Evolutionary conservation across 2,797 vertebrate species (phyloP).

Genomic region (Gymnopithys bicolor): DNA sequence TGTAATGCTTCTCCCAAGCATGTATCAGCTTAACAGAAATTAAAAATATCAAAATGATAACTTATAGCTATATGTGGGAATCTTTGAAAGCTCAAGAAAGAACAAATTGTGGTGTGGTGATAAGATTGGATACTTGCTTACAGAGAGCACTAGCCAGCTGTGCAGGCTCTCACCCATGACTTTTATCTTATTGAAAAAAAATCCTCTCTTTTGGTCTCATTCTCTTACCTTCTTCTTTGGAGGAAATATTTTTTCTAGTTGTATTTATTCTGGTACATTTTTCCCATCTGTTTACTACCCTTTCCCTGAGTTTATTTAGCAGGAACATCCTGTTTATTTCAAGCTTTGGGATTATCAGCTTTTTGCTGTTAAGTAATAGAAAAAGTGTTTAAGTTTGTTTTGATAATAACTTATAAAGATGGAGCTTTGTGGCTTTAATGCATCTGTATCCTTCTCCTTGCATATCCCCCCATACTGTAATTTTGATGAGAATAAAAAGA

Average conservation of each 20-base stretch:
- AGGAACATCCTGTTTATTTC: slow-evolving; percentile 6
- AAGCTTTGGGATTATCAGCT: neutral
- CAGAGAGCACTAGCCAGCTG: neutral
- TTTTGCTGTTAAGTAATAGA: neutral
- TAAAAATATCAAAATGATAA: neutral
- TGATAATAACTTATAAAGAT: slow-evolving; percentile 2
- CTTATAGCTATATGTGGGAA: neutral
- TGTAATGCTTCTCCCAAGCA: neutral
- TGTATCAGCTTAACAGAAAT: neutral
- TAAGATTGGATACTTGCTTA: neutral
- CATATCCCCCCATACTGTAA: neutral
- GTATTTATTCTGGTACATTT: neutral
- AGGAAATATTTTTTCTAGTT: neutral
- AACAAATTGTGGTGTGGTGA: neutral
- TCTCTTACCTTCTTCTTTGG: neutral
- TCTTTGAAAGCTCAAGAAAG: neutral
- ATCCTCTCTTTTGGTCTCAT: neutral
- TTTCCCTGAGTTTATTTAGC: slow-evolving; percentile 4
- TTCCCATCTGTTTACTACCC: slow-evolving; percentile 12
- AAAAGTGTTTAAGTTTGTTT: neutral
- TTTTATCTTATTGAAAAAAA: neutral
- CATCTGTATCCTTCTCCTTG: neutral
- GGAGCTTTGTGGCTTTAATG: neutral
- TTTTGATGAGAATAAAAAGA: neutral
- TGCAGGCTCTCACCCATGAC: neutral